Conservation (phyloP, 2,113 vertebrate species). For the Periophthalmodon schlosseri region DNA sequence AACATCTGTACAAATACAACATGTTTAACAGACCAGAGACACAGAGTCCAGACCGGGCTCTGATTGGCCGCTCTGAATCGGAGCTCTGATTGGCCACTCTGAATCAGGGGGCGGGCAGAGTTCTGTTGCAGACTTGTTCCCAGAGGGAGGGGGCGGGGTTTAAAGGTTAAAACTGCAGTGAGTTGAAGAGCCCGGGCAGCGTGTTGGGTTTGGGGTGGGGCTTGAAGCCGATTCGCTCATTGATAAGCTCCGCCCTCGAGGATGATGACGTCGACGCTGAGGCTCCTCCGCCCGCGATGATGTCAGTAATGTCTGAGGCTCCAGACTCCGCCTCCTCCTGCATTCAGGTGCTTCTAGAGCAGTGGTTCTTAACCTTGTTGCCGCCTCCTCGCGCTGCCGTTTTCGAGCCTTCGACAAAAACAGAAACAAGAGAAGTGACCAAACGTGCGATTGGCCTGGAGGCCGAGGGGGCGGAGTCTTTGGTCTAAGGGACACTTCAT, state of each 20-base stretch:
- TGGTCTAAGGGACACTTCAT: too few species aligned
- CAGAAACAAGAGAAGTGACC: not conserved
- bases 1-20: too few species aligned
- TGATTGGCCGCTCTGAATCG: too few species aligned
- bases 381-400: slow-evolving; percentile 90
- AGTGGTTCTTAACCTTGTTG: too few species aligned
- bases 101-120: too few species aligned
- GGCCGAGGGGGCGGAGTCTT: too few species aligned
- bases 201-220: slow-evolving; percentile 89
- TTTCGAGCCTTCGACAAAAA: slow-evolving; percentile 80
- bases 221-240: slow-evolving; percentile 94
- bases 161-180: slow-evolving; percentile 83
- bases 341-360: too few species aligned
- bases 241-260: slow-evolving; percentile 88
- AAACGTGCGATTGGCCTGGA: not conserved
- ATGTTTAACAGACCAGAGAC: too few species aligned
- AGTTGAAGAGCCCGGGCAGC: slow-evolving; percentile 88
- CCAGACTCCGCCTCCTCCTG: slow-evolving; percentile 88
- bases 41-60: too few species aligned
- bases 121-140: too few species aligned
- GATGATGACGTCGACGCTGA: slow-evolving; percentile 67
- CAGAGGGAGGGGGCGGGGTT: too few species aligned
- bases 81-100: too few species aligned
- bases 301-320: slow-evolving; percentile 76
- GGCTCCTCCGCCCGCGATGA: slow-evolving; percentile 68